Evolutionary conservation across 2,888 invertebrate genomes (phyloP).

Genomic region (Choristoneura rosaceana): DNA sequence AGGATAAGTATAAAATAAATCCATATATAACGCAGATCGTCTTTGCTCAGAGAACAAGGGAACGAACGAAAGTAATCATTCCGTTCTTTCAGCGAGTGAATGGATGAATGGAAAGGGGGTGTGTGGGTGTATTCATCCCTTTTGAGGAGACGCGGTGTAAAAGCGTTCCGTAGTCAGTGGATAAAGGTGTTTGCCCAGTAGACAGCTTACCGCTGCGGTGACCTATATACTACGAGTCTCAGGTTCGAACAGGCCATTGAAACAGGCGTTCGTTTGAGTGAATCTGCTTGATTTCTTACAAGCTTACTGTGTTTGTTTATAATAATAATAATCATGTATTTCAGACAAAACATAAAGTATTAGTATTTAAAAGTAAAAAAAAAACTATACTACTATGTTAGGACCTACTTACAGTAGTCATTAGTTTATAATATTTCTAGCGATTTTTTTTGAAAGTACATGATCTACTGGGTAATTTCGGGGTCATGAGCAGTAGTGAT

Average conservation of each 20-base stretch:
- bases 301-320: too few species aligned
- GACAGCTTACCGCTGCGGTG: conserved; percentile 27
- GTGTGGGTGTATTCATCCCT: conserved; percentile 41
- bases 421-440: too few species aligned
- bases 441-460: too few species aligned
- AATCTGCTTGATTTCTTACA: neutral
- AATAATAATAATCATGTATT: too few species aligned
- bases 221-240: conserved; percentile 29
- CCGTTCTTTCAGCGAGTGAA: conserved; percentile 41
- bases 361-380: too few species aligned
- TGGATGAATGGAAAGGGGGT: conserved; percentile 41
- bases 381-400: too few species aligned
- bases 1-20: conserved; percentile 32
- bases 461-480: too few species aligned
- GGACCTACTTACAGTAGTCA: too few species aligned
- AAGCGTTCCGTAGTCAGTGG: conserved; percentile 38
- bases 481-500: too few species aligned
- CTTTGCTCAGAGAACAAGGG: conserved; percentile 37
- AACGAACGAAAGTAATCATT: conserved; percentile 41
- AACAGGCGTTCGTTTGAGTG: neutral
- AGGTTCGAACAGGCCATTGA: conserved; percentile 7
- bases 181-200: conserved; percentile 40
- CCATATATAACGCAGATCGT: conserved; percentile 38
- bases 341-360: too few species aligned
- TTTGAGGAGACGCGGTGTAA: conserved; percentile 40